Conservation (phyloP, 2,113 vertebrate genomes). For the Callaeas wilsoni region DNA sequence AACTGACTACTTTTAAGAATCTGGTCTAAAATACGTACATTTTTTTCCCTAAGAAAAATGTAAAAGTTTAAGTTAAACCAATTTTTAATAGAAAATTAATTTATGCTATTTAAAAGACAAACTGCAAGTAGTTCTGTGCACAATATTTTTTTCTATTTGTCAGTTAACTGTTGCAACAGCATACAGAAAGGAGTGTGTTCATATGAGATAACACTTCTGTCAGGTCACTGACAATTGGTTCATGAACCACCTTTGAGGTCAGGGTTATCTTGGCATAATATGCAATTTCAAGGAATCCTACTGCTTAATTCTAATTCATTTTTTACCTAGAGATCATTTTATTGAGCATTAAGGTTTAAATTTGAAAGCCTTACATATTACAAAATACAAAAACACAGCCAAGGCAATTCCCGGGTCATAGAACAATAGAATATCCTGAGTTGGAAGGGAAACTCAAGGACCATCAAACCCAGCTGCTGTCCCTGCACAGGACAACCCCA, state of each 20-base stretch:
- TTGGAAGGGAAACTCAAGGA: background rate
- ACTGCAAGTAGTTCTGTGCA: background rate
- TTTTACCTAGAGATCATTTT: background rate
- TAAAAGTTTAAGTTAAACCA: background rate
- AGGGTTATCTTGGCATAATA: background rate
- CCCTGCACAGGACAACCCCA: background rate
- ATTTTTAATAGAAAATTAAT: background rate
- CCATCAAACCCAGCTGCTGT: background rate
- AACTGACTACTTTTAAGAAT: background rate
- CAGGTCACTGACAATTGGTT: background rate
- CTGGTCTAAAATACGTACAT: background rate
- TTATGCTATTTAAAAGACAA: background rate
- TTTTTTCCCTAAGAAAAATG: background rate
- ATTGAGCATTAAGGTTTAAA: background rate
- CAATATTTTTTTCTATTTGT: background rate
- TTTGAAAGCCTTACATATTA: background rate
- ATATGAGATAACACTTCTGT: background rate
- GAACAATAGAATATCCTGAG: background rate
- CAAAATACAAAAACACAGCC: background rate
- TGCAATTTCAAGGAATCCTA: background rate
- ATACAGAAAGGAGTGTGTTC: background rate
- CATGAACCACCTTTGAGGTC: background rate
- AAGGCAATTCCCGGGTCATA: background rate
- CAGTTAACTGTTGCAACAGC: background rate
- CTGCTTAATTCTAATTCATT: background rate